These are phyloP conservation scores for Hemicrepidius hirtus DNA, from an alignment of 2,888 invertebrate species.

Conservation along the genomic window DNA sequence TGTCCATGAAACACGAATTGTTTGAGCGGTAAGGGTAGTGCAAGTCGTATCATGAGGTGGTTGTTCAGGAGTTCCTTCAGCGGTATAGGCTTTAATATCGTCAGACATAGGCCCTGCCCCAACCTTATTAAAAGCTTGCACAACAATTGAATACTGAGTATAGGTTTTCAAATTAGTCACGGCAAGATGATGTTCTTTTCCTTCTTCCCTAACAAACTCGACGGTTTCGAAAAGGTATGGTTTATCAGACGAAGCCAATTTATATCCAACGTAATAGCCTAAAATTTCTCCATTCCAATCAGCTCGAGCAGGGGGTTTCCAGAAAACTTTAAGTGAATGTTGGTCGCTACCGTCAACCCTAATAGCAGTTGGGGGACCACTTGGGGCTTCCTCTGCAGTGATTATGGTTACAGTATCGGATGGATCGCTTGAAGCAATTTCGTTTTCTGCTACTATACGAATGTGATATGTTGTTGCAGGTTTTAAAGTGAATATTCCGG, in stretches of 20 bases:
- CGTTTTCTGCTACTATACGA: conserved; percentile 94
- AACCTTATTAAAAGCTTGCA: conserved; percentile 95
- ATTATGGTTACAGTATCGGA: conserved; percentile 96
- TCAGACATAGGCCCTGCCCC: conserved; percentile 94
- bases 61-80: conserved; percentile 95
- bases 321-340: conserved; percentile 89
- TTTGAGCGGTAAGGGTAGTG: conserved; percentile 94
- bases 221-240: conserved; percentile 94
- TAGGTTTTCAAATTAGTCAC: conserved; percentile 81
- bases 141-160: conserved; percentile 96
- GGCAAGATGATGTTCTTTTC: conserved; percentile 89
- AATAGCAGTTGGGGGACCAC: conserved; percentile 88
- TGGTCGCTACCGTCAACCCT: conserved; percentile 92
- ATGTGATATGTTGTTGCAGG: conserved; percentile 96
- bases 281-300: conserved; percentile 95
- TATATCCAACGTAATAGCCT: conserved; percentile 94
- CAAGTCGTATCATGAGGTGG: conserved; percentile 94
- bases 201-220: conserved; percentile 93
- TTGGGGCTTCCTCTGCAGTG: conserved; percentile 91
- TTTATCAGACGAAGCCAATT: conserved; percentile 88
- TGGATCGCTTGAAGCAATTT: conserved; percentile 93
- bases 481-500: conserved; percentile 90
- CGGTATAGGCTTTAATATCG: conserved; percentile 92
- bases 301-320: conserved; percentile 92
- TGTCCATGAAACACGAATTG: conserved; percentile 95